phyloP scores from a whole-genome alignment of 2,888 invertebrate species.

The Gari tellinella region DNA sequence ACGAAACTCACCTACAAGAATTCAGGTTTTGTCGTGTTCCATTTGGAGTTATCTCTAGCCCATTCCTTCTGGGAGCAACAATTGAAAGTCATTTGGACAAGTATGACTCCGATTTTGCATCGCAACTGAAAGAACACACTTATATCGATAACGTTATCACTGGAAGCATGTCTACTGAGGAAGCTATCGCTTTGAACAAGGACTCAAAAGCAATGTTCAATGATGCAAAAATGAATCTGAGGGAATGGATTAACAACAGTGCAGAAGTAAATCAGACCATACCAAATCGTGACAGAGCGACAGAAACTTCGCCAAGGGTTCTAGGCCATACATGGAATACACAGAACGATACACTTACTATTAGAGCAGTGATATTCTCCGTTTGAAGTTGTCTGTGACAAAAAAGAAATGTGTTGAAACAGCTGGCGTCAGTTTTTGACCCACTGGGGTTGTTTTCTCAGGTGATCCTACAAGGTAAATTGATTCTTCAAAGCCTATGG shows the following conservation, averaged over 20 bases:
- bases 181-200: conserved; percentile 9
- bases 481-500: too few species aligned
- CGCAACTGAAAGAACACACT: conserved; percentile 1
- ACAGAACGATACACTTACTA: not conserved
- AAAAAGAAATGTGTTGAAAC: conserved; percentile 16
- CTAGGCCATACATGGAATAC: conserved; percentile 26
- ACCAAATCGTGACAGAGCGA: conserved; percentile 7
- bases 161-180: not conserved
- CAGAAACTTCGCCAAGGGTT: not conserved
- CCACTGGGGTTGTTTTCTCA: too few species aligned
- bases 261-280: not conserved
- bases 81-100: conserved; percentile 3
- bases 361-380: not conserved
- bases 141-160: not conserved
- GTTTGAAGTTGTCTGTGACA: not conserved
- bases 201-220: conserved; percentile 21
- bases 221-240: conserved; percentile 30
- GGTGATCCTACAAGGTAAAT: too few species aligned
- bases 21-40: conserved; percentile 10
- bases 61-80: conserved; percentile 11
- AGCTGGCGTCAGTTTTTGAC: too few species aligned
- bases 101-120: not conserved
- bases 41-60: conserved; percentile 16
- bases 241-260: conserved; percentile 33
- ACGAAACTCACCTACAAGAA: conserved; percentile 6